phyloP scores from a whole-genome alignment of 2,797 vertebrate species.

The Oceanodroma leucorhoa region DNA sequence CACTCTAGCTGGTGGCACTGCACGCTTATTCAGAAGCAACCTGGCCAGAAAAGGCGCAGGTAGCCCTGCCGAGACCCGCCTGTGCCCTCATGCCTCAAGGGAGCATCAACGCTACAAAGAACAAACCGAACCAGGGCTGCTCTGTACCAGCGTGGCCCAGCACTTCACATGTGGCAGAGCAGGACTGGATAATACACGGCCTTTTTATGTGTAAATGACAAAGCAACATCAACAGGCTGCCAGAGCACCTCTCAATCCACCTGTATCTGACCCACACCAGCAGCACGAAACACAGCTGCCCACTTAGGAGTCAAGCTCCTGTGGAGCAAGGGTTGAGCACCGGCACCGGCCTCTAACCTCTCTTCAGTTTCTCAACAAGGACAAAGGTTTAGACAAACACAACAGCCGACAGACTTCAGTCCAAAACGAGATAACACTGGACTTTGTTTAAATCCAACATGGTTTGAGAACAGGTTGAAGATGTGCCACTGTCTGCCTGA shows the following conservation, averaged over 20 bases:
- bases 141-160: background rate
- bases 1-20: background rate
- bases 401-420: background rate
- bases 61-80: background rate
- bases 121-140: background rate
- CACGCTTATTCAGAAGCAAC: background rate
- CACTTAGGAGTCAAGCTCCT: fast-evolving
- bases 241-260: background rate
- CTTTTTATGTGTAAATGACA: background rate
- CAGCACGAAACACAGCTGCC: background rate
- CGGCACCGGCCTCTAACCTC: background rate
- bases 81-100: too few species aligned
- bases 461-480: background rate
- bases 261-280: fast-evolving
- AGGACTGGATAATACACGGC: background rate
- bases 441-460: background rate
- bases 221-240: background rate
- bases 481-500: background rate
- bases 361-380: background rate
- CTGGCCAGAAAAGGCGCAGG: background rate
- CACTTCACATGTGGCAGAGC: background rate
- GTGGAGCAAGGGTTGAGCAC: background rate
- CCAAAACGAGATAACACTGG: background rate
- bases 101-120: background rate
- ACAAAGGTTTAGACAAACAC: constrained; percentile 10